Evolutionary conservation across 1,140 invertebrate species (phyloP).

Genomic region (Tetramorium simillimum): DNA sequence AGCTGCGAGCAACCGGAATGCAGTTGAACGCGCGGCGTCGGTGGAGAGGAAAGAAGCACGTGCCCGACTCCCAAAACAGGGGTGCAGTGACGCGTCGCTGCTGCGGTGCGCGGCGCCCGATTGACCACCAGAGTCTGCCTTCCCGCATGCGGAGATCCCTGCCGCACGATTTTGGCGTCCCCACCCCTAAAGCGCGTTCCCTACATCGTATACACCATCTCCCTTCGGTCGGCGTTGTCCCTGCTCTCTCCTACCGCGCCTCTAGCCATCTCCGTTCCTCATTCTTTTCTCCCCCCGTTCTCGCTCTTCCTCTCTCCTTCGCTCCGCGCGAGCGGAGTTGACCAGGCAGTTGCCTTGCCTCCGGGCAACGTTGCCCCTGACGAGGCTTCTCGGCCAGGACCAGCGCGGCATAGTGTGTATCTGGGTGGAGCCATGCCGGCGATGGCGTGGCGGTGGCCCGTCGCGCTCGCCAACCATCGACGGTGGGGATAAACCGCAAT

Average conservation of each 20-base stretch:
- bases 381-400: constrained; percentile 54
- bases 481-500: constrained; percentile 65
- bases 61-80: constrained; percentile 80
- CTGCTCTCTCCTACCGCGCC: constrained; percentile 25
- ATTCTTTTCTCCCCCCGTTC: constrained; percentile 55
- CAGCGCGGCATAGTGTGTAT: constrained; percentile 36
- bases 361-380: constrained; percentile 65
- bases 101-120: constrained; percentile 84
- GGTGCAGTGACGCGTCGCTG: constrained; percentile 84
- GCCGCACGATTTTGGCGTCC: constrained; percentile 78
- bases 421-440: constrained; percentile 57
- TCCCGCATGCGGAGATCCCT: constrained; percentile 80
- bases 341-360: constrained; percentile 67
- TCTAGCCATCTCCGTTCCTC: constrained; percentile 58
- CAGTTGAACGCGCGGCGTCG: constrained; percentile 71
- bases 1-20: constrained; percentile 56
- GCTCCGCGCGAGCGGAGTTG: constrained; percentile 29
- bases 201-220: constrained; percentile 47
- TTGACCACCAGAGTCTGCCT: constrained; percentile 85
- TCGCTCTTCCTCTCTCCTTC: constrained; percentile 55
- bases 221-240: constrained; percentile 41
- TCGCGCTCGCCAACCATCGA: constrained; percentile 17
- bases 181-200: constrained; percentile 68
- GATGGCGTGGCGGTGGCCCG: constrained; percentile 65
- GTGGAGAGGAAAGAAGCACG: constrained; percentile 79